phyloP scores from a whole-genome alignment of 2,113 vertebrate genomes.

The Leuciscus idus region DNA sequence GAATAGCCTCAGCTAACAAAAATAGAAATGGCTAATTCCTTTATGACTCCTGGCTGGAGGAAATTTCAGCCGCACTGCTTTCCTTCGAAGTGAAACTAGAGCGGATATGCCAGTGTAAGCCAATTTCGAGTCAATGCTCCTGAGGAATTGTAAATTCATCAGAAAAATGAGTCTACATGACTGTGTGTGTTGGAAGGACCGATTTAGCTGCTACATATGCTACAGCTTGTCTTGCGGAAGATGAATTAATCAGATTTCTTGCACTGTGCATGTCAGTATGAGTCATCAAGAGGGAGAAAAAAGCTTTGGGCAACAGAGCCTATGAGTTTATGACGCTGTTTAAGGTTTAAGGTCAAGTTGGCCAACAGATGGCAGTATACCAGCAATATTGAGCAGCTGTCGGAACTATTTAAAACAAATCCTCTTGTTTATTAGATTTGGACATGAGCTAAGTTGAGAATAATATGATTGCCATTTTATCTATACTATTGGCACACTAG shows the following conservation, averaged over 20 bases:
- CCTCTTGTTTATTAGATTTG: not conserved
- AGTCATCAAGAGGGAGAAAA: conserved; percentile 1
- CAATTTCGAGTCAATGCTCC: not conserved
- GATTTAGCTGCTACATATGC: conserved; percentile 23
- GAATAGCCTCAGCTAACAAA: not conserved
- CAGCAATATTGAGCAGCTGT: conserved; percentile 25
- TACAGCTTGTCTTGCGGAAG: not conserved
- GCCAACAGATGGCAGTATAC: conserved; percentile 53
- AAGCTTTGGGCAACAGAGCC: not conserved
- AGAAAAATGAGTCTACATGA: not conserved
- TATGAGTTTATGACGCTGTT: not conserved
- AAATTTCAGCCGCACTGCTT: not conserved
- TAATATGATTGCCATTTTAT: not conserved
- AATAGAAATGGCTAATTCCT: not conserved
- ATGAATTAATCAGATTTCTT: conserved; percentile 25
- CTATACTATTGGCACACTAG: not conserved
- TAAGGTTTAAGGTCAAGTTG: not conserved
- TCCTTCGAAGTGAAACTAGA: not conserved
- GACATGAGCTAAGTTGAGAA: not conserved
- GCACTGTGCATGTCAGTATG: not conserved
- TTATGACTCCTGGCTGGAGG: not conserved
- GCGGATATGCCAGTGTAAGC: not conserved
- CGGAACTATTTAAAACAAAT: not conserved
- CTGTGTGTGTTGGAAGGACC: not conserved
- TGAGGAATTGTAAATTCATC: conserved; percentile 1